Conservation (phyloP, 2,888 invertebrate species). For the Ernsta delagoae region DNA sequence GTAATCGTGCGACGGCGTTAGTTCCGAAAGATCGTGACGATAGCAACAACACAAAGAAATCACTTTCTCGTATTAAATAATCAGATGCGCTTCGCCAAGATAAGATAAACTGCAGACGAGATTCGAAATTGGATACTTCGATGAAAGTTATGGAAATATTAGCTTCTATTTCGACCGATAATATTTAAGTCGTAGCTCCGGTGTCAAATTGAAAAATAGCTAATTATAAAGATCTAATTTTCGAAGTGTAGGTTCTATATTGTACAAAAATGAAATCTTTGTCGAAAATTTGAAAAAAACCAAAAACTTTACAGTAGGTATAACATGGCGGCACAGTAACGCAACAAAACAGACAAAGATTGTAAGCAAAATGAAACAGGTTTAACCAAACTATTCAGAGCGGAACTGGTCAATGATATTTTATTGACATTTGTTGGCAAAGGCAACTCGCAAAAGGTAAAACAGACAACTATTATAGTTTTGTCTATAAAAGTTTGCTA, state of each 20-base stretch:
- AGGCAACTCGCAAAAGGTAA: not conserved
- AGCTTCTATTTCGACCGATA: not conserved
- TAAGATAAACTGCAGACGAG: slow-evolving; percentile 15
- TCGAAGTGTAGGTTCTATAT: too few relatives aligned
- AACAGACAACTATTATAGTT: not conserved
- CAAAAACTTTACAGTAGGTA: too few relatives aligned
- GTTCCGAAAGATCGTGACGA: slow-evolving; percentile 26
- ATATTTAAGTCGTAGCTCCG: too few relatives aligned
- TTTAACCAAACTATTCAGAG: not conserved
- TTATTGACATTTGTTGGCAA: slow-evolving; percentile 10
- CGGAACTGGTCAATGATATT: slow-evolving; percentile 12
- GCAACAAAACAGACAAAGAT: too few relatives aligned
- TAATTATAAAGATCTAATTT: too few relatives aligned
- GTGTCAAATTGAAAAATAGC: too few relatives aligned
- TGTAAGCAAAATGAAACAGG: not conserved
- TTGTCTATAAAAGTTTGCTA: too few relatives aligned
- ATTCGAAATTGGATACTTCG: slow-evolving; percentile 8
- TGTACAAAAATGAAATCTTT: too few relatives aligned
- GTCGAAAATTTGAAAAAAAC: not conserved
- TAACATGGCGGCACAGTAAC: too few relatives aligned
- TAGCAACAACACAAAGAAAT: slow-evolving; percentile 29
- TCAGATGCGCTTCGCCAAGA: slow-evolving; percentile 17
- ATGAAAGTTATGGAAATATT: slow-evolving; percentile 10
- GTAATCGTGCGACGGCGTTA: slow-evolving; percentile 16
- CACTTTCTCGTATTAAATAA: slow-evolving; percentile 22